phyloP scores from a whole-genome alignment of 2,888 invertebrate species.

The Chrysina gloriosa region DNA sequence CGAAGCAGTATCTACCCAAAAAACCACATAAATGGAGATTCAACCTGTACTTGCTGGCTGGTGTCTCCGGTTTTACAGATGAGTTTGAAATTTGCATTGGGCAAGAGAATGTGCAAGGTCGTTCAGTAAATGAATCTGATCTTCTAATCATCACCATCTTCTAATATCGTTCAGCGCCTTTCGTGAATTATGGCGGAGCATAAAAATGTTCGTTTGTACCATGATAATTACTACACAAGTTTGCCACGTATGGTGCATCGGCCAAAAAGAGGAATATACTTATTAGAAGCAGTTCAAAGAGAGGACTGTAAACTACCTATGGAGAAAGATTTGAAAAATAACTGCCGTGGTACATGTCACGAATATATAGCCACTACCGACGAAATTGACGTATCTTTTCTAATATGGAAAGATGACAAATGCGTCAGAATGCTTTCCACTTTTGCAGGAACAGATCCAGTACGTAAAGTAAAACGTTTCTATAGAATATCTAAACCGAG shows the following conservation, averaged over 20 bases:
- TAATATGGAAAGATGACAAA: not conserved
- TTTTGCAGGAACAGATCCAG: conserved; percentile 21
- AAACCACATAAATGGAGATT: conserved; percentile 49
- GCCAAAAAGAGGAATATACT: conserved; percentile 20
- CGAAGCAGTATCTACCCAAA: conserved; percentile 45
- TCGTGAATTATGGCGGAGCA: no score
- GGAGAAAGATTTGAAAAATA: conserved; percentile 51
- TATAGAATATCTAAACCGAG: not conserved
- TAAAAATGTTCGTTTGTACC: no score
- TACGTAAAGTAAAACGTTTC: conserved; percentile 30
- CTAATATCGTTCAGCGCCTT: conserved; percentile 11
- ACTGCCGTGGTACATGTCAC: conserved; percentile 47
- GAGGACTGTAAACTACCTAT: conserved; percentile 23
- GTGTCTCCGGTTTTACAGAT: conserved; percentile 40
- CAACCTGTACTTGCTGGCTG: conserved; percentile 45
- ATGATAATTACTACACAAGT: no score
- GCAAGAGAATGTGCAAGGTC: conserved; percentile 33
- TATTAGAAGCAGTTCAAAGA: conserved; percentile 31
- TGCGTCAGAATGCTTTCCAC: no score
- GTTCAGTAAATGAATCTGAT: conserved; percentile 16
- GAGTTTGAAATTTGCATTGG: conserved; percentile 46
- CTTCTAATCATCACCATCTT: no score
- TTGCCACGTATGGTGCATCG: conserved; percentile 41
- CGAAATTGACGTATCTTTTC: conserved; percentile 25
- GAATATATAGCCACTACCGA: no score